These are phyloP conservation scores for Noctua janthe DNA, from an alignment of 2,888 invertebrate species.

Conservation along the genomic window DNA sequence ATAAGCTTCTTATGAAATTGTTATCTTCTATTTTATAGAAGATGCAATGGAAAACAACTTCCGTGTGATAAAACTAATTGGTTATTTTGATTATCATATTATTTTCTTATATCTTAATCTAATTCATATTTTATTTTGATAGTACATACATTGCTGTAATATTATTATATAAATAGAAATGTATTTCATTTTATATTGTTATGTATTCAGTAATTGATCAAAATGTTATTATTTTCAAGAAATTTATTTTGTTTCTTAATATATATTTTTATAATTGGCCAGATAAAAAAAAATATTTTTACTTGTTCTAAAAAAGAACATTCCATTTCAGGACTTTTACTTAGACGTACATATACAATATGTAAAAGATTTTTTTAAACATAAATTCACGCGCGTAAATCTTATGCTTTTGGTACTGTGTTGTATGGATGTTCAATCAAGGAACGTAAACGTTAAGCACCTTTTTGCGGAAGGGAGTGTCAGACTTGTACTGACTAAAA, in stretches of 20 bases:
- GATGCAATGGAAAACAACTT: constrained; percentile 23
- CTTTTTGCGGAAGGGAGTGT: neutral
- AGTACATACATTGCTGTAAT: constrained; percentile 18
- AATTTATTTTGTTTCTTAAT: constrained; percentile 20
- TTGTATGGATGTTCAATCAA: neutral
- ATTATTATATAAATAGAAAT: constrained; percentile 43
- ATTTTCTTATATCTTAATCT: constrained; percentile 33
- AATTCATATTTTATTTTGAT: constrained; percentile 38
- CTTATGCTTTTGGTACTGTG: neutral
- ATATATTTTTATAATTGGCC: constrained; percentile 4
- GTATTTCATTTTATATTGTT: constrained; percentile 40
- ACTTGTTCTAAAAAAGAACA: constrained; percentile 35
- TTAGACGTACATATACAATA: neutral
- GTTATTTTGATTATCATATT: constrained; percentile 36
- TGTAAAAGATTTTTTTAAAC: neutral
- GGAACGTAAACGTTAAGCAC: constrained; percentile 1
- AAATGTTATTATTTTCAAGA: constrained; percentile 20
- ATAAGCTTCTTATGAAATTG: constrained; percentile 2
- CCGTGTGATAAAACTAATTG: constrained; percentile 19
- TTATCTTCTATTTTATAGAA: constrained; percentile 25
- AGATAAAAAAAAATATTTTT: neutral
- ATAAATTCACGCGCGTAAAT: neutral
- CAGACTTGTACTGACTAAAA: too few species aligned
- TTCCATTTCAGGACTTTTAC: constrained; percentile 37
- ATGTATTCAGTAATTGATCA: constrained; percentile 33